Base-by-base conservation (phyloP, 2,113 vertebrate genomes). In the Ranitomeya variabilis region DNA sequence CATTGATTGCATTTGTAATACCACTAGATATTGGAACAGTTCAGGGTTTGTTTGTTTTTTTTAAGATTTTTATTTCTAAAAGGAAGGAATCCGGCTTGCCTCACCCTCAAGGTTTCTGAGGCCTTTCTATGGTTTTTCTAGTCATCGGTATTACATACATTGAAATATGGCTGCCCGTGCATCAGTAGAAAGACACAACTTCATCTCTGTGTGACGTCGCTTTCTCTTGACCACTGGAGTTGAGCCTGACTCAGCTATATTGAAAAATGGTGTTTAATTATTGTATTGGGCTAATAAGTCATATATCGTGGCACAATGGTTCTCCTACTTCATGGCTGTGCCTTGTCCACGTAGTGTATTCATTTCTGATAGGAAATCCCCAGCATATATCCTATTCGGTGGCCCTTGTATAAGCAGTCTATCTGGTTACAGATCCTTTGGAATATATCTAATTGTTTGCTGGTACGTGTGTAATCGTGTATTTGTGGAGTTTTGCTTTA, bases 181-280 rank as follows among this genome's bases (percentile, higher is more conserved):
- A 77, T 60, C 31, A 83, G 51, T 74, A 66, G 80, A 54, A 69
- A 83, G 80, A 67, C 71, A 77, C 69, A 84, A 84, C 87, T 88
- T 87, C 74, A 83, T 87, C 77, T 82, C 78, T 45, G 60, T 55
- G 57, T 82, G 86, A 88, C 86, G 87, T 74, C 16, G 80, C 69
- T 76, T 88, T 83, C 87, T 88, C 67, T 76, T 83, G 87, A 73
- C 80, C 73, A 54, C 80, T 77, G 71, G 45, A 76, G 71, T 78
- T 78, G 87, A 88, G 71, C 60, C 87, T 83, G 87, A 88, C 87
- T 83, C 80, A 77, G 87, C 87, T 88, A 12, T 88, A 84, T 83
- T 83, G 45, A 64, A 60, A 62, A 82, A 64, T 62, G 45, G 26
- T 86, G 74, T 64, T 80, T 86, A 62, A 66, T 78, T 86, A 62